Base-by-base conservation (phyloP, 2,797 vertebrate genomes). In the Peromyscus melanophrys region DNA sequence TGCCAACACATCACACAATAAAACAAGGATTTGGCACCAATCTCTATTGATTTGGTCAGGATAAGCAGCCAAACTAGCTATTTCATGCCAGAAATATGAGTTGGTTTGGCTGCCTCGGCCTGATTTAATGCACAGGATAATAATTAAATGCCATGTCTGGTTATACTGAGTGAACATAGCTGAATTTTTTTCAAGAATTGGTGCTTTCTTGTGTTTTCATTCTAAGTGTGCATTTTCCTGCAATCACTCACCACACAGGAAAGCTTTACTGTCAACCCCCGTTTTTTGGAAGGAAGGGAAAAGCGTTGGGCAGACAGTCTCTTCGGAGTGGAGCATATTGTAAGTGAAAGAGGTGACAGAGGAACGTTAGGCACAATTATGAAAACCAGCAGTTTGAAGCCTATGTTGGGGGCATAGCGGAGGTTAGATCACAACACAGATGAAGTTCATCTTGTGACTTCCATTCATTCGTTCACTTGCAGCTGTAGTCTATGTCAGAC, bases 11-110 rank as follows among this genome's bases (percentile, higher is more conserved):
- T 67, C 69, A 88, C 78, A 95, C 59, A 96, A 83, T 97, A 96
- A 97, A 97, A 83, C 59, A 89, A 57, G 69, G 29, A 16, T 85
- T 80, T 97, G 95, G 90, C 71, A 31, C 59, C 16, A 34, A 29
- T 96, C 89, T 93, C 83, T 89, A 88, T 93, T 94, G 89, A 95
- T 96, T 96, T 95, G 89, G 87, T 97, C 90, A 95, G 67, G 65
- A 93, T 43, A 86, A 27, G 73, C 7, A 82, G 87, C 89, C 89
- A 96, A 78, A 59, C 83, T 78, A 78, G 86, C 71, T 91, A 89
- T 65, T 96, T 97, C 83, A 93, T 90, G 94, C 96, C 96, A 97
- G 81, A 96, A 96, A 93, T 65, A 97, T 95, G 95, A 95, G 71
- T 96, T 94, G 77, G 55, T n/a, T 97, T 96, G 80, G 69, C 91